A percentile compares a stretch with the other conserved stretches of the same genome.
phyloP scores from a whole-genome alignment of 35 echinoderm and acorn worm genomes.

The Anneissia japonica region DNA sequence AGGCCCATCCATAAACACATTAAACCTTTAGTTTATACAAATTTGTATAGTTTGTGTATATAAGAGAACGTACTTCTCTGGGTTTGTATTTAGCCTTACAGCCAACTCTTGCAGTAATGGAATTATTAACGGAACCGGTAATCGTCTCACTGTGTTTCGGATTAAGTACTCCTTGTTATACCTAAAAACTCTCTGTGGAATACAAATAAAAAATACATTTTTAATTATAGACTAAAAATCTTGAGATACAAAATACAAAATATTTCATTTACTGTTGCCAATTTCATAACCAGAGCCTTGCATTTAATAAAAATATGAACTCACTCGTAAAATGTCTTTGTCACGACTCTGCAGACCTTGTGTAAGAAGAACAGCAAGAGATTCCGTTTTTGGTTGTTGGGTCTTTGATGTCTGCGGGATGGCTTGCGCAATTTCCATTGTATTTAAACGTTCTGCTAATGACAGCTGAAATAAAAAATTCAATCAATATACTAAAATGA shows the following conservation, averaged over 20 bases:
- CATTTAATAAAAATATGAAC: not conserved
- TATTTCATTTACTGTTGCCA: not conserved
- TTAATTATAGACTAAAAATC: too few species aligned
- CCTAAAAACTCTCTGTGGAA: conserved; percentile 64
- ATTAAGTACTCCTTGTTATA: conserved; percentile 56
- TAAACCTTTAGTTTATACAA: too few species aligned
- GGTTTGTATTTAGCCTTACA: conserved; percentile 65
- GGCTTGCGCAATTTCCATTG: conserved; percentile 38
- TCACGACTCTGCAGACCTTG: conserved; percentile 86
- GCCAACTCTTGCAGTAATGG: conserved; percentile 63
- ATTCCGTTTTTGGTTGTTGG: conserved; percentile 23
- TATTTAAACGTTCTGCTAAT: conserved; percentile 40
- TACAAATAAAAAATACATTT: not conserved
- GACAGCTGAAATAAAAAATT: conserved; percentile 12
- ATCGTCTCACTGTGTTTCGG: conserved; percentile 45
- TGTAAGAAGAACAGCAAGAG: conserved; percentile 64
- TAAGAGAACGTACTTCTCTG: conserved; percentile 54
- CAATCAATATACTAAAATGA: too few species aligned
- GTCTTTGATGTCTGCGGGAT: conserved; percentile 15
- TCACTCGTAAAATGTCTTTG: conserved; percentile 57
- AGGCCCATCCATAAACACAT: too few species aligned
- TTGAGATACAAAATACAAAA: too few species aligned
- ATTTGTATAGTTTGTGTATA: too few species aligned
- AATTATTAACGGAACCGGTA: conserved; percentile 62
- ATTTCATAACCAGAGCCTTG: not conserved